Conservation (phyloP, 2,888 invertebrate species). For the Cephus pygmeus region DNA sequence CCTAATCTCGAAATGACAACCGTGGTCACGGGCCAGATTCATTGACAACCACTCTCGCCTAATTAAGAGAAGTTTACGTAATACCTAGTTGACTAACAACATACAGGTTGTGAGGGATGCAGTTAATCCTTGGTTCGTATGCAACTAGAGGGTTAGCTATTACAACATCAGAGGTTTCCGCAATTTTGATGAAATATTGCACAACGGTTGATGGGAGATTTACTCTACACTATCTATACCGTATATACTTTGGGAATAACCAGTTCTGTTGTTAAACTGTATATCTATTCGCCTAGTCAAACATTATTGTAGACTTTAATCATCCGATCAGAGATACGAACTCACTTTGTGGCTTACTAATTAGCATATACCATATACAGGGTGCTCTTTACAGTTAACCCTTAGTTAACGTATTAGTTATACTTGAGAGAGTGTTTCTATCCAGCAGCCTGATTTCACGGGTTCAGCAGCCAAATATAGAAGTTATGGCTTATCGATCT, state of each 20-base stretch:
- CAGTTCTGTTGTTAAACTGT: conserved; percentile 35
- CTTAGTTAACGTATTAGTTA: not conserved
- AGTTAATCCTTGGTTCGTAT: conserved; percentile 51
- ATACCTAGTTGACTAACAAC: conserved; percentile 18
- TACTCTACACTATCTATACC: conserved; percentile 18
- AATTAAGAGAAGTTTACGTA: conserved; percentile 5
- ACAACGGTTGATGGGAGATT: conserved; percentile 36
- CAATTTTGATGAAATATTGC: conserved; percentile 41
- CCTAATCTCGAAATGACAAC: not conserved
- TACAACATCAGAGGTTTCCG: conserved; percentile 32
- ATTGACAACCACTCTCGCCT: not conserved
- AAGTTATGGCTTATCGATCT: not conserved
- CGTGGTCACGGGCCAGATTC: not conserved
- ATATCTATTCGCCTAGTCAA: conserved; percentile 26
- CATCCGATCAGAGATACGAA: conserved; percentile 48
- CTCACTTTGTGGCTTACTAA: conserved; percentile 22
- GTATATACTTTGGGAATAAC: conserved; percentile 12
- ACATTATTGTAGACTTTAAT: conserved; percentile 42
- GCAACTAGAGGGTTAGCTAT: conserved; percentile 37
- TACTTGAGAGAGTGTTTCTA: not conserved
- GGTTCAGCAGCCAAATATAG: not conserved
- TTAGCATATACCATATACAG: not conserved
- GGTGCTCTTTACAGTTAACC: not conserved
- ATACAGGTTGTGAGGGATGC: conserved; percentile 13
- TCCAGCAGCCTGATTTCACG: not conserved